A percentile compares a stretch with the other conserved stretches of the same genome.
Evolutionary conservation across 2,888 invertebrate genomes (phyloP).

Genomic region (Drosophila macrospina): DNA sequence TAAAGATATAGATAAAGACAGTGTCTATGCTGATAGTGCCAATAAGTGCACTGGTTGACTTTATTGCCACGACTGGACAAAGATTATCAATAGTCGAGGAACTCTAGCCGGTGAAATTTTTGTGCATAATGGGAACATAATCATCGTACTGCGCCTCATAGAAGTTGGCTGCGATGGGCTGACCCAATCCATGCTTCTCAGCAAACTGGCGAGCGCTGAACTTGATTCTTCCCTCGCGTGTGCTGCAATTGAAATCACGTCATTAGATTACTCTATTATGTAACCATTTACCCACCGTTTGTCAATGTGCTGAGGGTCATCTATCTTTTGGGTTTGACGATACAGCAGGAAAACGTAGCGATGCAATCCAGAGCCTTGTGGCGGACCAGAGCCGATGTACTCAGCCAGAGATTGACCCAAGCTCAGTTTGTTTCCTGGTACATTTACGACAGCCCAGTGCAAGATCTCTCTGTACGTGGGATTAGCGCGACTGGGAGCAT

Average conservation of each 20-base stretch:
- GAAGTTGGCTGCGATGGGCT: constrained; percentile 83
- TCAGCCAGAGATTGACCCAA: constrained; percentile 91
- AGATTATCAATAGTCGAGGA: background rate
- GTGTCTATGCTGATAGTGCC: constrained; percentile 38
- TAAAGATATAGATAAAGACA: constrained; percentile 38
- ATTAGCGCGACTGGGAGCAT: constrained; percentile 93
- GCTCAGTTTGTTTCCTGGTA: constrained; percentile 89
- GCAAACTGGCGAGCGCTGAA: constrained; percentile 91
- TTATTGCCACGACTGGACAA: constrained; percentile 38
- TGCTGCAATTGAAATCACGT: constrained; percentile 58
- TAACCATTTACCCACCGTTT: constrained; percentile 56
- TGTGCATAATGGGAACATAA: constrained; percentile 85
- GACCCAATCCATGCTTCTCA: constrained; percentile 90
- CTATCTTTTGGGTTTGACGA: constrained; percentile 86
- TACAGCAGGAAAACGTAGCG: constrained; percentile 93
- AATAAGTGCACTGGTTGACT: constrained; percentile 45
- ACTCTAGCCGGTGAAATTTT: constrained; percentile 47
- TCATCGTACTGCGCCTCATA: constrained; percentile 83
- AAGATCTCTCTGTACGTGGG: constrained; percentile 94
- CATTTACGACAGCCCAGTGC: constrained; percentile 96
- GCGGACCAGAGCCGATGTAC: constrained; percentile 94
- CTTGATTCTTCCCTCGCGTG: constrained; percentile 86
- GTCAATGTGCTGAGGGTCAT: constrained; percentile 56
- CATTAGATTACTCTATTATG: background rate
- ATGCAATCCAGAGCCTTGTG: constrained; percentile 90